Conservation (phyloP, 2,888 invertebrate genomes). For the Ischnus inquisitorius region DNA sequence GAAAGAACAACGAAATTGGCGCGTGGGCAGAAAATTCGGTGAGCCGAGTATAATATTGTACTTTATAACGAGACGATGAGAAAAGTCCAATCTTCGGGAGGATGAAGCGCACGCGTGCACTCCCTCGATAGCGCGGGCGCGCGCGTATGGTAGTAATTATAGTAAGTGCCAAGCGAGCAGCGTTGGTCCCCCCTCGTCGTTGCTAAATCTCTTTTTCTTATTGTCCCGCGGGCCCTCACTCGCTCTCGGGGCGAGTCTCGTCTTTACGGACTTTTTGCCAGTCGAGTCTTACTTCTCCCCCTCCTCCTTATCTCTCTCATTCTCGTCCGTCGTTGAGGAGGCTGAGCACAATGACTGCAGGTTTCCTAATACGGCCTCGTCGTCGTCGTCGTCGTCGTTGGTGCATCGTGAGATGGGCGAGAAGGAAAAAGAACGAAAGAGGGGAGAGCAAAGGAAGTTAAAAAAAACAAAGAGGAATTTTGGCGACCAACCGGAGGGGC, state of each 20-base stretch:
- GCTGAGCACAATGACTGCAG: conserved; percentile 81
- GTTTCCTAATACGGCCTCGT: conserved; percentile 82
- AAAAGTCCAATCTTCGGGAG: conserved; percentile 19
- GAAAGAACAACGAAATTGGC: neutral
- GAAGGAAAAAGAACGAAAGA: conserved; percentile 61
- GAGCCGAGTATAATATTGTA: neutral
- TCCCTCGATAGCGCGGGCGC: conserved; percentile 44
- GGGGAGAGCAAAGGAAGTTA: conserved; percentile 30
- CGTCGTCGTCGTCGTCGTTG: conserved; percentile 58
- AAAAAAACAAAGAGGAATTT: conserved; percentile 77
- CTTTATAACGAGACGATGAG: conserved; percentile 20
- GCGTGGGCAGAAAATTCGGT: neutral
- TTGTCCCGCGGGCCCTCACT: conserved; percentile 62
- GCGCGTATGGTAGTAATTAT: conserved; percentile 68
- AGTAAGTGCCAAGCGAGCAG: conserved; percentile 66
- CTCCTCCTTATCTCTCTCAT: conserved; percentile 30
- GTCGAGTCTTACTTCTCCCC: conserved; percentile 41
- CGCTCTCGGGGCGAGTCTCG: conserved; percentile 63
- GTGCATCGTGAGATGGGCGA: conserved; percentile 61
- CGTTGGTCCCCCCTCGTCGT: conserved; percentile 47
- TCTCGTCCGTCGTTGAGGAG: conserved; percentile 72
- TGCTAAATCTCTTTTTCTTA: conserved; percentile 67
- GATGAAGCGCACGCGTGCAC: conserved; percentile 43
- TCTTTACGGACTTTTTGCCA: conserved; percentile 70
- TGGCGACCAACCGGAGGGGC: conserved; percentile 73